Conservation (phyloP, 2,797 vertebrate species). For the Telmatherina bonti region DNA sequence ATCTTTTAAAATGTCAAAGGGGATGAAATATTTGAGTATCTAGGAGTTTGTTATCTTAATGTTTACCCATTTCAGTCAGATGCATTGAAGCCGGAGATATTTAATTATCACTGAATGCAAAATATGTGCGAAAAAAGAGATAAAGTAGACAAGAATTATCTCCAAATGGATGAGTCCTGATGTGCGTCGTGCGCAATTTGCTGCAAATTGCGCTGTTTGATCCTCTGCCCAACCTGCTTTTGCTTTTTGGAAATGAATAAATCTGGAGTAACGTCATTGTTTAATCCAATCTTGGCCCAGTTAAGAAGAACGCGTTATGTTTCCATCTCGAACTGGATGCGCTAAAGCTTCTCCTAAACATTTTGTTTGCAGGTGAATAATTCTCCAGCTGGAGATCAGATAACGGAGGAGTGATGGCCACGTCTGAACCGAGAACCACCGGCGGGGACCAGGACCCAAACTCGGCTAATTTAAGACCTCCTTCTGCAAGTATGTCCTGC, state of each 20-base stretch:
- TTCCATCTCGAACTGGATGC: background rate
- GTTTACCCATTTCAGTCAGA: background rate
- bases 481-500: constrained; percentile 90
- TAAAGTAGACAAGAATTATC: constrained; percentile 16
- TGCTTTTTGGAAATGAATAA: constrained; percentile 23
- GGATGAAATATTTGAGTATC: background rate
- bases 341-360: constrained; percentile 27
- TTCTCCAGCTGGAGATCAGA: constrained; percentile 61
- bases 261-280: constrained; percentile 16
- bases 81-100: background rate
- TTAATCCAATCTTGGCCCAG: background rate
- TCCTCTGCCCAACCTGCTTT: background rate
- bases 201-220: constrained; percentile 42
- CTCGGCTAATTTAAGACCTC: constrained; percentile 91
- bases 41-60: background rate
- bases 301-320: background rate
- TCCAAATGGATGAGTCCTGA: constrained; percentile 20
- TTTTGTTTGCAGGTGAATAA: constrained; percentile 21
- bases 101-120: constrained; percentile 8
- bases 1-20: background rate
- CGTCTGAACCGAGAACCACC: constrained; percentile 91
- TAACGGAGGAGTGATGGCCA: constrained; percentile 88
- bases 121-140: background rate
- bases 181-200: constrained; percentile 46
- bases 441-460: constrained; percentile 90